Base-by-base conservation (phyloP, 2,797 vertebrate genomes). In the Sarcophilus harrisii region DNA sequence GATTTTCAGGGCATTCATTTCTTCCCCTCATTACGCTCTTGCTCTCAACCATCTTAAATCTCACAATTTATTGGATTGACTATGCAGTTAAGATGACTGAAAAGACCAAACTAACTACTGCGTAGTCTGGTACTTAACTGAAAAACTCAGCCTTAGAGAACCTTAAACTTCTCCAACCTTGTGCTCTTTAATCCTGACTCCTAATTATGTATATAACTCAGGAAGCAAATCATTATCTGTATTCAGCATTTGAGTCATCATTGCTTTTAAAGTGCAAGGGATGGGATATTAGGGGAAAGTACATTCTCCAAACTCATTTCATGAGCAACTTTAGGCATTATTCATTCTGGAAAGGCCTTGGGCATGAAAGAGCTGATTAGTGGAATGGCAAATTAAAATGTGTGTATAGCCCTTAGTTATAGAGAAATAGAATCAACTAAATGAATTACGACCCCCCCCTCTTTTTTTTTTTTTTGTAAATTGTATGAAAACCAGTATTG, bases 1-100 rank as follows among this genome's bases (percentile, higher is more conserved):
- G 49, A 30, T 96, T 81, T 92, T 45, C 55, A 32, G 54, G 73
- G 60, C 87, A 54, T 27, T 29, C 21, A 45, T 90, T 94, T 95
- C 58, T 94, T 95, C 58, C n/a, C 73, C 9, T 49, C 2, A 21
- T 87, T 21, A 49, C 38, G 49, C 66, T 81, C 66, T 87, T 27
- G 49, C 38, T 87, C 38, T 87, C 28, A 59, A 32, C 30, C 91
- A 89, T 87, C 57, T 87, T 90, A 94, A 95, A 92, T n/a, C 45
- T 58, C 58, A 89, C 90, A 91, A 93, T 11, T 49, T 90, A 93
- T 58, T 92, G 57, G 11, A 91, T 0, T 94, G 92, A 62, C 38
- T 18, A 24, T 32, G 14, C 0, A 92, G 18, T 60, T 52, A 94
- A 89, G 92, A 91, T 59, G 57, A 32, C 30, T 92, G 57, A 96